phyloP scores from a whole-genome alignment of 2,113 vertebrate genomes.

The Mionectes macconnelli region DNA sequence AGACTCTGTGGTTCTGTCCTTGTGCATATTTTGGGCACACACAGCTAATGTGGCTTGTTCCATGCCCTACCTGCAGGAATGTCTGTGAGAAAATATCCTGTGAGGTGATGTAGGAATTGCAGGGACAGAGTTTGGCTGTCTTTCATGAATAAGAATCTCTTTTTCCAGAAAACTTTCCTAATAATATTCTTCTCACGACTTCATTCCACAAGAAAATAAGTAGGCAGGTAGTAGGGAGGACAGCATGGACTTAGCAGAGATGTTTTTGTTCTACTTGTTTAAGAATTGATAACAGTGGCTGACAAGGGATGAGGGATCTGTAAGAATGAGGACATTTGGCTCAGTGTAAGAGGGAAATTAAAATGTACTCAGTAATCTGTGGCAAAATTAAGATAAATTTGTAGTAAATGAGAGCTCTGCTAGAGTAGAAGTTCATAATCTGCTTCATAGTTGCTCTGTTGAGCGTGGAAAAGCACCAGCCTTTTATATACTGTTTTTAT shows the following conservation, averaged over 20 bases:
- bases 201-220: background rate
- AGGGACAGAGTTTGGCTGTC: background rate
- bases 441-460: background rate
- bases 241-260: background rate
- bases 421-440: background rate
- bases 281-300: background rate
- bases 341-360: background rate
- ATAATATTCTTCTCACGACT: background rate
- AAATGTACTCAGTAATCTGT: background rate
- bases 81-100: background rate
- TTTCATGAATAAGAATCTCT: background rate
- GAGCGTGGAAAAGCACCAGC: background rate
- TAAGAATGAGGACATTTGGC: background rate
- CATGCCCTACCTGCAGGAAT: background rate
- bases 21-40: accelerated
- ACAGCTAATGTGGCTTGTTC: background rate
- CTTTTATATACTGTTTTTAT: background rate
- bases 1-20: background rate
- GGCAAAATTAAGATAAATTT: background rate
- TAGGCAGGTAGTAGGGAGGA: background rate
- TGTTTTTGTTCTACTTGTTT: background rate
- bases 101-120: background rate
- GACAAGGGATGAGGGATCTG: background rate
- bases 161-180: background rate
- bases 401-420: background rate